These are phyloP conservation scores for Gadopsis bispinosus DNA, from an alignment of 2,797 vertebrate species.

Conservation along the genomic window DNA sequence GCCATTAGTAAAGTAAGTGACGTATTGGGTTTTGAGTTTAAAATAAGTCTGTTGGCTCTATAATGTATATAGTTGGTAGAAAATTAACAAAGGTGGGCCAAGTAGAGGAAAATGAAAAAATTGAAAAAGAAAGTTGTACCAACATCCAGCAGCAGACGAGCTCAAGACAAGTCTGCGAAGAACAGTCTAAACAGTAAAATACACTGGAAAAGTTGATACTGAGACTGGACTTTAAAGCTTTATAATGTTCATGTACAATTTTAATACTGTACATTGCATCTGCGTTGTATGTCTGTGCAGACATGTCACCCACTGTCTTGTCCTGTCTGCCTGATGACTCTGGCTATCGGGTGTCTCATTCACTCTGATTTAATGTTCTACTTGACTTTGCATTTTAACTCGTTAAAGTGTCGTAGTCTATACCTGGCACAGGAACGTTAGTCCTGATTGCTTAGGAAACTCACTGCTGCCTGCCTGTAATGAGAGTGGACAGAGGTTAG, in stretches of 20 bases:
- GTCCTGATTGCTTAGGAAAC: constrained; percentile 91
- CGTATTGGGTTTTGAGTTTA: background rate
- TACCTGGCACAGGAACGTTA: constrained; percentile 81
- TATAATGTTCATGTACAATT: background rate
- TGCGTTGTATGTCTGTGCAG: constrained; percentile 26
- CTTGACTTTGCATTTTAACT: constrained; percentile 84
- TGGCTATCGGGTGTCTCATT: constrained; percentile 52
- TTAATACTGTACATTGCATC: background rate
- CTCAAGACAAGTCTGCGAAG: background rate
- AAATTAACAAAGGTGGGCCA: background rate
- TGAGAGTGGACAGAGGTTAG: constrained; percentile 95
- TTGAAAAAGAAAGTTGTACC: background rate
- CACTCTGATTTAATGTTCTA: constrained; percentile 78
- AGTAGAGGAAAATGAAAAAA: background rate
- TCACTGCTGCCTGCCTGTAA: constrained; percentile 87
- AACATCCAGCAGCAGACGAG: background rate
- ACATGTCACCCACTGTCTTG: constrained; percentile 28
- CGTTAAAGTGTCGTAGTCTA: constrained; percentile 85
- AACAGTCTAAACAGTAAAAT: background rate
- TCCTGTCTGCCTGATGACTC: constrained; percentile 41
- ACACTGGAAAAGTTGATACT: background rate
- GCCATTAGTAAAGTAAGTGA: background rate
- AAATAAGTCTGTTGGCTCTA: background rate
- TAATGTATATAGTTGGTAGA: background rate
- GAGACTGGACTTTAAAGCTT: background rate